Evolutionary conservation across 2,797 vertebrate species (phyloP), one percentile per base, ranked within the genome.

Genomic region (Myotis myotis): DNA sequence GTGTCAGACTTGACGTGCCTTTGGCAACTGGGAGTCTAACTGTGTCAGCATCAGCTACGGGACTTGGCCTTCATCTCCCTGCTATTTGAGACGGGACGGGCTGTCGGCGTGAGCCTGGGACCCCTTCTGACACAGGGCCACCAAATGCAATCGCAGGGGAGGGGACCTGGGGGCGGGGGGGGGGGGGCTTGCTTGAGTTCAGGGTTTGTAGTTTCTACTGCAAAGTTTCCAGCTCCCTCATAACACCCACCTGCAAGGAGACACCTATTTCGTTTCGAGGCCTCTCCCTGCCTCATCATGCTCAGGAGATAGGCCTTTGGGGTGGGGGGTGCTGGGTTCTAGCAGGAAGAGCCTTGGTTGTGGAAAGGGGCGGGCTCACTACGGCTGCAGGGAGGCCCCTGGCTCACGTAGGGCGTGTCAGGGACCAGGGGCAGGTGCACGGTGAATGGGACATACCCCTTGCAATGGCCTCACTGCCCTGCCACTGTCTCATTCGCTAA

Each of bases 21-120:
- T 36, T 96, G 97, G 97, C 95, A 92, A 2, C 1, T 4, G 23
- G 0, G 30, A 57, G 70, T 80, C 90, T 85, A 28, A 92, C 10
- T 79, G 79, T 92, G 75, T 95, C 92, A 75, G 75, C 70, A 16
- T 92, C 87, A 83, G 87, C 66, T 51, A 47, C 79, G 90, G 62
- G 85, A 72, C 88, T 92, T 94, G 96, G 96, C 96, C 85, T 92
- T 90, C 53, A 9, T 51, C 11, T 4, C 15, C 8, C 68, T 92
- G 95, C 91, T 96, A 90, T 93, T 68, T 72, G 95, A 97, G 96
- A 91, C 75, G 1, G 0, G 3, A 38, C 1, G 1, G 25, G 23
- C 87, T 53, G 84, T 88, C 88, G 55, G 79, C 51, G 7, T 15
- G 70, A 82, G 47, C 53, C 12, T 75, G 30, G 28, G 70, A 44